phyloP scores from a whole-genome alignment of 2,113 vertebrate species.

The Xiphophorus hellerii region DNA sequence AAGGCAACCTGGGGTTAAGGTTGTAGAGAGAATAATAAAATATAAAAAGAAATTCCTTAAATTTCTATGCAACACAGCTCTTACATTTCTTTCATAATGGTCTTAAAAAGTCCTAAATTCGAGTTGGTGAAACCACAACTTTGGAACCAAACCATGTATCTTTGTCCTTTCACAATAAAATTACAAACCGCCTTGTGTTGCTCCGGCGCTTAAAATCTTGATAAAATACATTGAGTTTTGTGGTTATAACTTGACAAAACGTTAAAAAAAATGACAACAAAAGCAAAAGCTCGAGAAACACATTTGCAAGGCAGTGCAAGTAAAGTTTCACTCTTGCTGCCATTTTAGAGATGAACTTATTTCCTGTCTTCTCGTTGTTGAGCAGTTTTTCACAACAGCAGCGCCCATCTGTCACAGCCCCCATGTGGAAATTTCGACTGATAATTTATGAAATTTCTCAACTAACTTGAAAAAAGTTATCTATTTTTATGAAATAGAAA shows the following conservation, averaged over 20 bases:
- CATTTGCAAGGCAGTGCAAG: neutral
- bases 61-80: too few species aligned
- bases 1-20: too few species aligned
- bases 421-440: neutral
- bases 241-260: neutral
- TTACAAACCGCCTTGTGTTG: neutral
- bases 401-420: slow-evolving; percentile 12
- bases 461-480: neutral
- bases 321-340: neutral
- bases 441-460: neutral
- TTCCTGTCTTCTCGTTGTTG: neutral
- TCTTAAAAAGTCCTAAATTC: too few species aligned
- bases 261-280: too few species aligned
- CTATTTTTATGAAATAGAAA: neutral
- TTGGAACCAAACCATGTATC: too few species aligned
- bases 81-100: too few species aligned
- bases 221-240: neutral
- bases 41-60: too few species aligned
- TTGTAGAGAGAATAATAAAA: too few species aligned
- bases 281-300: neutral
- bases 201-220: neutral
- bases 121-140: too few species aligned
- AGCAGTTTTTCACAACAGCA: neutral
- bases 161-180: too few species aligned
- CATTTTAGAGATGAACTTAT: neutral